Percentiles rank a stretch among this genome's conserved stretches.
Conservation (phyloP, 2,888 invertebrate species). For the Isotomurus palustris region DNA sequence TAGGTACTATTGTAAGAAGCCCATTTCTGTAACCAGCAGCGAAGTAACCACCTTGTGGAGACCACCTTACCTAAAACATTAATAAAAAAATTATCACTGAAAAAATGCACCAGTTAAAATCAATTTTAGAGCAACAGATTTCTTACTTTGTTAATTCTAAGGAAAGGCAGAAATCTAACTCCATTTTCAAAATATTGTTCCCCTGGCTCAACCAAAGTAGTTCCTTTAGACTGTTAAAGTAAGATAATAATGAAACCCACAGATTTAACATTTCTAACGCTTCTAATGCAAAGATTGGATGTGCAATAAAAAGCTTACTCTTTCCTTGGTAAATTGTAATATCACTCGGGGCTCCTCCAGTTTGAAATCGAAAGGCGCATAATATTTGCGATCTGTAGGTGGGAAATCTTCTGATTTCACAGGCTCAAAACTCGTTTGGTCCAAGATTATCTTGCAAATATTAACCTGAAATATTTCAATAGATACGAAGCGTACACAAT, state of each 20-base stretch:
- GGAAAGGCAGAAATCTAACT: constrained; percentile 24
- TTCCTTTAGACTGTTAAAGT: not conserved
- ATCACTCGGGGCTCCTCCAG: constrained; percentile 25
- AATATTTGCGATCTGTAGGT: not conserved
- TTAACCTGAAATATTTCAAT: constrained; percentile 10
- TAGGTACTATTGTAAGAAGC: constrained; percentile 30
- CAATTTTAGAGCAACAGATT: not conserved
- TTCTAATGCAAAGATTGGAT: not conserved
- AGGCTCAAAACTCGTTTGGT: constrained; percentile 14
- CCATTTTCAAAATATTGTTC: constrained; percentile 23
- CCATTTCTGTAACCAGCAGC: constrained; percentile 41
- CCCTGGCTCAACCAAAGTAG: constrained; percentile 9
- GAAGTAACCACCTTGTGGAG: constrained; percentile 34
- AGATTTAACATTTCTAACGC: too few species aligned
- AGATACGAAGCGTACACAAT: not conserved
- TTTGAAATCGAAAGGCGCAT: not conserved
- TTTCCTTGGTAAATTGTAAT: constrained; percentile 22
- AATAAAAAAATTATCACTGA: constrained; percentile 1
- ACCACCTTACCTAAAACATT: constrained; percentile 30
- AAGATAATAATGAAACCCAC: not conserved
- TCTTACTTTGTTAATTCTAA: constrained; percentile 39
- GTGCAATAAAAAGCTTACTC: constrained; percentile 24
- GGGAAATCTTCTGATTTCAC: not conserved
- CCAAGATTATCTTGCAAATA: constrained; percentile 5
- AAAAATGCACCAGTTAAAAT: too few species aligned